phyloP scores from a whole-genome alignment of 2,888 invertebrate genomes.

The Drosophila anomelani region DNA sequence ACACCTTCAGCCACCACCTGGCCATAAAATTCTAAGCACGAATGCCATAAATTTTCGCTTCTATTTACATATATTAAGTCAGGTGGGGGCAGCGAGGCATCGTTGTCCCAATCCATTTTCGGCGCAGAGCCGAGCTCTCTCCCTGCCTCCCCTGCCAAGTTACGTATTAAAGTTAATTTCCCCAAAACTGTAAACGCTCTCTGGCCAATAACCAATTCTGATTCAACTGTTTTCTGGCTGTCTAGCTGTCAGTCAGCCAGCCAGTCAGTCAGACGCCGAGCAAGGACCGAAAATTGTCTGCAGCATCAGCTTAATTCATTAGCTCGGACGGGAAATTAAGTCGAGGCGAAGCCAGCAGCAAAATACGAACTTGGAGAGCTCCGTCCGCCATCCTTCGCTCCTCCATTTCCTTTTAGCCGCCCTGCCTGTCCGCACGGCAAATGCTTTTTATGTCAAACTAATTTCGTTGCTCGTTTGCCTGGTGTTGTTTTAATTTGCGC shows the following conservation, averaged over 20 bases:
- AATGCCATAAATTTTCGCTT: conserved; percentile 76
- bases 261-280: conserved; percentile 2
- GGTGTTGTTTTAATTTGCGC: conserved; percentile 77
- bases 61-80: conserved; percentile 76
- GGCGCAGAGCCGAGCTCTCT: neutral
- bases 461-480: conserved; percentile 76
- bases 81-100: conserved; percentile 11
- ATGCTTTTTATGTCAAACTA: conserved; percentile 77
- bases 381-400: neutral
- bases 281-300: conserved; percentile 61
- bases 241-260: conserved; percentile 2
- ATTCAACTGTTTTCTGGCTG: conserved; percentile 53
- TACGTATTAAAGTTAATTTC: conserved; percentile 58
- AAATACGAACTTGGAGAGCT: conserved; percentile 10
- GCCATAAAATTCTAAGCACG: conserved; percentile 74
- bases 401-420: conserved; percentile 22
- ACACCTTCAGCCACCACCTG: conserved; percentile 57
- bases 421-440: conserved; percentile 35
- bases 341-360: conserved; percentile 13
- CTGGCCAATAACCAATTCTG: conserved; percentile 66
- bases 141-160: neutral
- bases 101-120: conserved; percentile 7
- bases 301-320: conserved; percentile 74
- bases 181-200: conserved; percentile 52
- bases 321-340: conserved; percentile 49